Evolutionary conservation across 2,888 invertebrate genomes (phyloP).

Genomic region (Craniophora ligustri): DNA sequence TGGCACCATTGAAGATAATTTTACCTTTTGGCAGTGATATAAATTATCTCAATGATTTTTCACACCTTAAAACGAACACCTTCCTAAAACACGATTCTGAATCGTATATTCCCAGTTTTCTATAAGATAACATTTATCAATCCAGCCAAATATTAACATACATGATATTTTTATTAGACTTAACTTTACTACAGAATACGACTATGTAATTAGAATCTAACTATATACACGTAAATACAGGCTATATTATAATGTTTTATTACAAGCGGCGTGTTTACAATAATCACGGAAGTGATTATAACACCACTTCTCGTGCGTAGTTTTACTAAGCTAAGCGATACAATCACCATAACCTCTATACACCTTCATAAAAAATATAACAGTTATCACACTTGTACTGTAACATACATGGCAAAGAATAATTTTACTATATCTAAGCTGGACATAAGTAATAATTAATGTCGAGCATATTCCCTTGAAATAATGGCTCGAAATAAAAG

Average conservation of each 20-base stretch:
- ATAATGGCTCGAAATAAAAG: conserved; percentile 6
- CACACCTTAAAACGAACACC: conserved; percentile 68
- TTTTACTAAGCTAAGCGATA: conserved; percentile 63
- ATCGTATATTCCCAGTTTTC: conserved; percentile 73
- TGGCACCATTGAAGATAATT: conserved; percentile 79
- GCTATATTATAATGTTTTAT: conserved; percentile 65
- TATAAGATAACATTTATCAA: conserved; percentile 62
- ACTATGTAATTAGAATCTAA: conserved; percentile 63
- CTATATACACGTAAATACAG: conserved; percentile 77
- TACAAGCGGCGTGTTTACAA: conserved; percentile 70
- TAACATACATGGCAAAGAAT: conserved; percentile 81
- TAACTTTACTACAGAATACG: conserved; percentile 66
- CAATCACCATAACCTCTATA: conserved; percentile 61
- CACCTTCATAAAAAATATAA: conserved; percentile 49
- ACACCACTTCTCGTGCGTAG: conserved; percentile 77
- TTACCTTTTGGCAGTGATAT: conserved; percentile 67
- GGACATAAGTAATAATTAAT: conserved; percentile 48
- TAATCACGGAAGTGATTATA: conserved; percentile 80
- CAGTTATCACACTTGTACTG: conserved; percentile 82
- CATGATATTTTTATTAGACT: conserved; percentile 75
- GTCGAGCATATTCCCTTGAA: conserved; percentile 10
- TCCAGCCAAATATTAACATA: conserved; percentile 71
- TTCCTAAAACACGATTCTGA: conserved; percentile 77
- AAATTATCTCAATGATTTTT: conserved; percentile 73
- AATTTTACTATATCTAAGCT: conserved; percentile 57